Conservation (phyloP, 2,797 vertebrate genomes). For the Tympanoctomys barrerae region DNA sequence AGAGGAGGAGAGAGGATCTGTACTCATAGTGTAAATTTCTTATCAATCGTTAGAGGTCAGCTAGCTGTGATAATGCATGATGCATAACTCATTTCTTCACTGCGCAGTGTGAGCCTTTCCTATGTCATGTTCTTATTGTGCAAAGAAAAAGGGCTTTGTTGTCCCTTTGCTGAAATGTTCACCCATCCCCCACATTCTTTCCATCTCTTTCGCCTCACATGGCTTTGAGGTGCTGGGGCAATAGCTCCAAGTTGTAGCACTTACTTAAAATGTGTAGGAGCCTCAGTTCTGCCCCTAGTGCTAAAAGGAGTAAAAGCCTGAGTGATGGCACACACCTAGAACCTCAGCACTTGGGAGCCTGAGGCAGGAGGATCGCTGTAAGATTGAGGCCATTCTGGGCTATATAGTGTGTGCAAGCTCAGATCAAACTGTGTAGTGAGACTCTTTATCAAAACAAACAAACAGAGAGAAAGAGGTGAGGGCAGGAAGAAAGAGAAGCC, state of each 20-base stretch:
- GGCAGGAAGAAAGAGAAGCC: neutral
- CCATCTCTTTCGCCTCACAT: neutral
- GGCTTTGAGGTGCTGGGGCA: neutral
- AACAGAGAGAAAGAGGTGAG: no score
- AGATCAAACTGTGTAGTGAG: neutral
- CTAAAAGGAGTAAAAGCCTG: neutral
- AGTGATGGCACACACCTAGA: neutral
- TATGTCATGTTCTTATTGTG: neutral
- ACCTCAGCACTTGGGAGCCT: neutral
- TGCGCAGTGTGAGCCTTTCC: neutral
- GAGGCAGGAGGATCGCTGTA: neutral
- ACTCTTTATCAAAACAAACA: neutral
- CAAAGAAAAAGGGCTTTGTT: neutral
- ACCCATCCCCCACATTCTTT: neutral
- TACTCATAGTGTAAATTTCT: neutral
- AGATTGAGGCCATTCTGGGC: neutral
- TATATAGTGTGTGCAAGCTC: neutral
- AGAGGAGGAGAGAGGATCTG: neutral
- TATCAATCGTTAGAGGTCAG: conserved; percentile 9
- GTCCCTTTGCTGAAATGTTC: neutral
- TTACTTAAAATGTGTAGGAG: neutral
- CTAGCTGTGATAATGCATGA: conserved; percentile 23
- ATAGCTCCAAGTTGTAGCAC: neutral
- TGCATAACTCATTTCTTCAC: neutral
- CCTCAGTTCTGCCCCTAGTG: neutral